Percentiles rank a stretch among this genome's conserved stretches.
Evolutionary conservation across 2,797 vertebrate genomes (phyloP).

Genomic region (Megalops cyprinoides): DNA sequence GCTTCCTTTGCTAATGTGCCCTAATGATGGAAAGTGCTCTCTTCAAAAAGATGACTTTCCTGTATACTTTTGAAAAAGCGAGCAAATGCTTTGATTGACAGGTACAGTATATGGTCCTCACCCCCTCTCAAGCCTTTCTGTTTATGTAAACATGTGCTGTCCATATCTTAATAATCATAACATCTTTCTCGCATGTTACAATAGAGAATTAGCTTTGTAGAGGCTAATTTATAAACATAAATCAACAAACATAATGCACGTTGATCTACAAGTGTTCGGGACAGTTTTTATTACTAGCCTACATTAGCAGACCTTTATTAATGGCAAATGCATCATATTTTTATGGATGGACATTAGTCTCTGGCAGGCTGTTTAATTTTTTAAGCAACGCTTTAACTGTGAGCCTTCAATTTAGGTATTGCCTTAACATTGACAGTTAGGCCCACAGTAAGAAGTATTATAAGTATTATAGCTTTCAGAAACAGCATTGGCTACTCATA

Average conservation of each 20-base stretch:
- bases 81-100: neutral
- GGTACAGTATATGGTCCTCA: neutral
- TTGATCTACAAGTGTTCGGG: neutral
- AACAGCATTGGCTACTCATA: neutral
- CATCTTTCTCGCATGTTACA: too few species aligned
- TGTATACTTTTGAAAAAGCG: too few species aligned
- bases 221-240: too few species aligned
- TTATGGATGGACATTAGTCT: neutral
- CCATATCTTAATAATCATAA: neutral
- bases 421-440: neutral
- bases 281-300: slow-evolving; percentile 1
- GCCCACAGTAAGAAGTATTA: neutral
- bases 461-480: neutral
- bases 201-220: too few species aligned
- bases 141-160: neutral
- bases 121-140: neutral
- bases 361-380: slow-evolving; percentile 10
- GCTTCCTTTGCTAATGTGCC: neutral
- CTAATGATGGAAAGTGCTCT: neutral
- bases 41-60: neutral
- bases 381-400: neutral
- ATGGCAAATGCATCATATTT: slow-evolving; percentile 6
- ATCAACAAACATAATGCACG: neutral
- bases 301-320: neutral
- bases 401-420: neutral